These are phyloP conservation scores for Unio pictorum DNA, from an alignment of 2,888 invertebrate genomes.

Conservation along the genomic window DNA sequence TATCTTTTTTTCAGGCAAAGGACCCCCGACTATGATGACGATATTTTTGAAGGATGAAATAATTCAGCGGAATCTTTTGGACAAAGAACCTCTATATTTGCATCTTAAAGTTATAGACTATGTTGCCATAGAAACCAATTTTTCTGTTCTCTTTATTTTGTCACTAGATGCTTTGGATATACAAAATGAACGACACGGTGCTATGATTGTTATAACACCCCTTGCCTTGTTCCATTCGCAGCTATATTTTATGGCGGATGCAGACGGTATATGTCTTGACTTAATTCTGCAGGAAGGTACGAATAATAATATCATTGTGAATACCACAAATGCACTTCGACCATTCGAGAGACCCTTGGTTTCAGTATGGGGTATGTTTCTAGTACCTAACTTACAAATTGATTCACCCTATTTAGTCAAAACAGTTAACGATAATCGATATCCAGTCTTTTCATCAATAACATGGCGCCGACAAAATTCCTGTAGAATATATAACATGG, in stretches of 20 bases:
- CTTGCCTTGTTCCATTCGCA: slow-evolving; percentile 20
- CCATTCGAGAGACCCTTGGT: slow-evolving; percentile 25
- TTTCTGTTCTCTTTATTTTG: slow-evolving; percentile 18
- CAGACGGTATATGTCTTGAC: slow-evolving; percentile 6
- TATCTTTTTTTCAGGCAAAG: slow-evolving; percentile 19
- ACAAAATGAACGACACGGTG: slow-evolving; percentile 9
- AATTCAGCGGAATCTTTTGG: slow-evolving; percentile 1
- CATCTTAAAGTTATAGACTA: slow-evolving; percentile 18
- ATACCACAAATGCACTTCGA: slow-evolving; percentile 10
- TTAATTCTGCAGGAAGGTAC: slow-evolving; percentile 11
- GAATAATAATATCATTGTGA: slow-evolving; percentile 18
- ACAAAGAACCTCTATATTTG: slow-evolving; percentile 9
- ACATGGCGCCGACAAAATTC: slow-evolving; percentile 14
- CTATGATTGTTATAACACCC: slow-evolving; percentile 20
- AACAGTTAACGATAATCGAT: slow-evolving; percentile 17
- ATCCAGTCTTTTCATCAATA: slow-evolving; percentile 20
- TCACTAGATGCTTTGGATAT: slow-evolving; percentile 14
- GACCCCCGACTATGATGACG: slow-evolving; percentile 11
- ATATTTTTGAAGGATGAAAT: slow-evolving; percentile 15
- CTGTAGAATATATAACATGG: slow-evolving; percentile 41
- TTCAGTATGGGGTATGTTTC: slow-evolving; percentile 25
- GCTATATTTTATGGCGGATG: slow-evolving; percentile 3
- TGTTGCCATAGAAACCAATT: slow-evolving; percentile 23
- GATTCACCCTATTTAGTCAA: slow-evolving; percentile 10
- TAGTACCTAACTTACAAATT: slow-evolving; percentile 15